A percentile compares a stretch with the other conserved stretches of the same genome.
Evolutionary conservation across 1,140 invertebrate genomes (phyloP).

Genomic region (Drosophila tropicalis): DNA sequence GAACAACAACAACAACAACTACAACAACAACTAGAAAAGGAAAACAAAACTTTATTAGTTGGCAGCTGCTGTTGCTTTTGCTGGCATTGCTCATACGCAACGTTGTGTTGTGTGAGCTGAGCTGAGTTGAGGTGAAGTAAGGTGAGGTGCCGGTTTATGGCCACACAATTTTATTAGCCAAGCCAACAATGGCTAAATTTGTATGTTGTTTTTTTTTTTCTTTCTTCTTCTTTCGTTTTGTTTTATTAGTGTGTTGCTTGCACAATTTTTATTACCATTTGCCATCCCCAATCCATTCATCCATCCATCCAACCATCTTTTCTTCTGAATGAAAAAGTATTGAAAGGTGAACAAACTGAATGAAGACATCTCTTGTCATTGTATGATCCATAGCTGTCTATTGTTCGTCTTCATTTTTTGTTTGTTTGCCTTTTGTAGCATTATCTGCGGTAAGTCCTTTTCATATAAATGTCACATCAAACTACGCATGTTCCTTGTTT

Average conservation of each 20-base stretch:
- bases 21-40: too few relatives aligned
- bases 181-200: constrained; percentile 74
- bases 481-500: constrained; percentile 19
- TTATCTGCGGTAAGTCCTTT: constrained; percentile 77
- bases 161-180: constrained; percentile 66
- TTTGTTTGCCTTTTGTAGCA: constrained; percentile 51
- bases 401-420: constrained; percentile 68
- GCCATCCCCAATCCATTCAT: constrained; percentile 36
- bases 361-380: constrained; percentile 16
- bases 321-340: constrained; percentile 6
- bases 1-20: constrained; percentile 16
- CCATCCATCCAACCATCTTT: constrained; percentile 44
- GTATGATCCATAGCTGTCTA: constrained; percentile 35
- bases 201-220: constrained; percentile 40
- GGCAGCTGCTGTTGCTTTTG: constrained; percentile 55
- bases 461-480: constrained; percentile 67
- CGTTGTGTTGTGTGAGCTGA: constrained; percentile 43
- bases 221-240: constrained; percentile 32
- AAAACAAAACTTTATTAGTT: constrained; percentile 67
- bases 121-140: neutral
- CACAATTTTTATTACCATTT: constrained; percentile 57
- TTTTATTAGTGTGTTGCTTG: constrained; percentile 46
- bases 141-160: constrained; percentile 45
- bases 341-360: constrained; percentile 74
- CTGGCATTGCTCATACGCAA: constrained; percentile 64